phyloP scores from a whole-genome alignment of 1,140 invertebrate genomes.

The Nasonia giraulti region DNA sequence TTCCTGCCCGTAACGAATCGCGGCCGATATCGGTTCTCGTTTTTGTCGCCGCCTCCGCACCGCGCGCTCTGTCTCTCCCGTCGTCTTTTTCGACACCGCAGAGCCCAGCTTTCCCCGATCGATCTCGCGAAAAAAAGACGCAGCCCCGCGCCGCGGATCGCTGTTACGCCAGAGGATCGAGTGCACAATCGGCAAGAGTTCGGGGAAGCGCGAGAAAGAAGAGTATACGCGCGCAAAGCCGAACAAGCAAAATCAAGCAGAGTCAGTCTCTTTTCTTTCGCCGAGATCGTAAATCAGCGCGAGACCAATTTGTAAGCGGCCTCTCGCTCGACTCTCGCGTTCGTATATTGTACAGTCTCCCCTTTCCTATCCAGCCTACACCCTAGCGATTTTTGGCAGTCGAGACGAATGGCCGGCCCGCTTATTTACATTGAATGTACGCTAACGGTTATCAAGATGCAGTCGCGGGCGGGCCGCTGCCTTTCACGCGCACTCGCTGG shows the following conservation, averaged over 20 bases:
- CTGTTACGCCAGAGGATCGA: background rate
- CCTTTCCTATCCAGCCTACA: too few species aligned
- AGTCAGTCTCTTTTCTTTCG: constrained; percentile 14
- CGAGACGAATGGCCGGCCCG: constrained; percentile 4
- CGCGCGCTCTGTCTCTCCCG: background rate
- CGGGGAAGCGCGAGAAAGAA: constrained; percentile 16
- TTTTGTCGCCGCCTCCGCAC: background rate
- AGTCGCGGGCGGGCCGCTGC: too few species aligned
- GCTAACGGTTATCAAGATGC: background rate
- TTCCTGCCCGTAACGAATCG: constrained; percentile 63
- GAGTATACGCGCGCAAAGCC: background rate
- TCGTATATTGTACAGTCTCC: too few species aligned
- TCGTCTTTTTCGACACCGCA: background rate
- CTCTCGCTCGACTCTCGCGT: background rate
- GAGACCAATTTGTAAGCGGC: background rate
- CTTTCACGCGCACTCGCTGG: too few species aligned
- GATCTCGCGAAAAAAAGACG: background rate
- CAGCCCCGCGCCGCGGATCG: background rate
- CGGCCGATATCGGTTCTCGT: background rate
- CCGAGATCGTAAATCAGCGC: constrained; percentile 29
- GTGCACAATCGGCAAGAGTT: background rate
- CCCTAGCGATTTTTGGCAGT: constrained; percentile 13
- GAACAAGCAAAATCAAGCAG: background rate
- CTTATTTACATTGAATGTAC: constrained; percentile 39
- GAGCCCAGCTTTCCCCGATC: background rate